These are phyloP conservation scores for Heliangelus exortis DNA, from an alignment of 2,797 vertebrate species.

Conservation along the genomic window DNA sequence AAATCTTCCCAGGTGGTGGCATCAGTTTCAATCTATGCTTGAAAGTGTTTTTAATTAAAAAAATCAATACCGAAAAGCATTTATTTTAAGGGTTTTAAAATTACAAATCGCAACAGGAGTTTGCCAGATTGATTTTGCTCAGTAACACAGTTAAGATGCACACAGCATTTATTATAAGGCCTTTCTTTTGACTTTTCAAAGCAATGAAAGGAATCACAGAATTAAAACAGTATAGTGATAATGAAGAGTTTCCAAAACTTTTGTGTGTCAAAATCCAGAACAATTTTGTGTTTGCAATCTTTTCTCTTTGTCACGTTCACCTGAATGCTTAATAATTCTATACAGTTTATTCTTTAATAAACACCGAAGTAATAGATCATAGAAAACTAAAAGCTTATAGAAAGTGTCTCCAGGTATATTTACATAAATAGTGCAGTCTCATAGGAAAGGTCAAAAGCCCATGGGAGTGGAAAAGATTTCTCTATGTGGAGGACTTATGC, in stretches of 20 bases:
- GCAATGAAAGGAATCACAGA: conserved; percentile 61
- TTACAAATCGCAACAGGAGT: conserved; percentile 71
- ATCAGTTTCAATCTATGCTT: conserved; percentile 69
- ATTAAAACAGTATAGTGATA: conserved; percentile 62
- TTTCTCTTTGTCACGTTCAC: conserved; percentile 19
- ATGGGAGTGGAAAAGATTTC: conserved; percentile 60
- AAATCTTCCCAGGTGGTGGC: conserved; percentile 56
- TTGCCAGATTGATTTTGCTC: conserved; percentile 69
- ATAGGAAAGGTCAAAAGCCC: conserved; percentile 73
- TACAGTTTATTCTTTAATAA: conserved; percentile 77
- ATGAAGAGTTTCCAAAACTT: background rate
- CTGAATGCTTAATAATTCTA: conserved; percentile 69
- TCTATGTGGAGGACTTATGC: conserved; percentile 28
- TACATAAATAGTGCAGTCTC: conserved; percentile 79
- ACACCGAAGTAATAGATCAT: conserved; percentile 76
- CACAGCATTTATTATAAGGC: conserved; percentile 76
- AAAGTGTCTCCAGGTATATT: conserved; percentile 79
- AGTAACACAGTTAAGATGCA: conserved; percentile 58
- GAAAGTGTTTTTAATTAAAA: conserved; percentile 77
- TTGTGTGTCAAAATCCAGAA: conserved; percentile 55
- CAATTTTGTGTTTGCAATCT: conserved; percentile 36
- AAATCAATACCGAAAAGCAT: conserved; percentile 71
- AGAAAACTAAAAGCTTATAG: conserved; percentile 82
- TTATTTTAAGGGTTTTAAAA: conserved; percentile 76
- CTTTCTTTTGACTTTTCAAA: conserved; percentile 71